phyloP scores from a whole-genome alignment of 2,797 vertebrate genomes.

The Lepus oiostolus region DNA sequence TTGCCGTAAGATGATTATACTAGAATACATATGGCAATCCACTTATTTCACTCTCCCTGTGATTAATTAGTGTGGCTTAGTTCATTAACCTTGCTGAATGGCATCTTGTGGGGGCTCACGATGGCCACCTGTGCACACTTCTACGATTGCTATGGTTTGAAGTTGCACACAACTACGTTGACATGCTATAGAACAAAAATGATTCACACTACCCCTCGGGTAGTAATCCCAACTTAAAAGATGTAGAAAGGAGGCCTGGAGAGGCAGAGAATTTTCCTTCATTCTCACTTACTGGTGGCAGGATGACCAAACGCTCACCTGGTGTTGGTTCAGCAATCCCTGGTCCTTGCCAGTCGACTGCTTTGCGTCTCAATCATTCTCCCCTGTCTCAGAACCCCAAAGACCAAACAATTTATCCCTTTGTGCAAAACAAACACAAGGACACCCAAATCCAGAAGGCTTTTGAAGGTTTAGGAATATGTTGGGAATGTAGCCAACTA shows the following conservation, averaged over 20 bases:
- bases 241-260: neutral
- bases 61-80: constrained; percentile 30
- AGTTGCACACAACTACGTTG: neutral
- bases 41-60: neutral
- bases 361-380: constrained; percentile 41
- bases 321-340: neutral
- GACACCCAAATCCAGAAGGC: neutral
- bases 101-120: neutral
- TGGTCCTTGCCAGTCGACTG: neutral
- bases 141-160: neutral
- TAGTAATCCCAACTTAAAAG: neutral
- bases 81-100: constrained; percentile 22
- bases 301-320: constrained; percentile 24
- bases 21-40: neutral
- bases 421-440: neutral
- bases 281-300: neutral
- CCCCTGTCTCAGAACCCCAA: neutral
- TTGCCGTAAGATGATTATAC: neutral
- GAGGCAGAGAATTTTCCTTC: neutral
- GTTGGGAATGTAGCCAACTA: neutral
- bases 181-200: neutral
- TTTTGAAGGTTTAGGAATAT: constrained; percentile 6
- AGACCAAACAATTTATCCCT: neutral
- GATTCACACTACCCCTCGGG: neutral
- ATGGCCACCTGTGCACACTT: neutral